A percentile compares a stretch with the other conserved stretches of the same genome.
These are phyloP conservation scores for Cottoperca gobio DNA, from an alignment of 2,797 vertebrate genomes.

Conservation along the genomic window DNA sequence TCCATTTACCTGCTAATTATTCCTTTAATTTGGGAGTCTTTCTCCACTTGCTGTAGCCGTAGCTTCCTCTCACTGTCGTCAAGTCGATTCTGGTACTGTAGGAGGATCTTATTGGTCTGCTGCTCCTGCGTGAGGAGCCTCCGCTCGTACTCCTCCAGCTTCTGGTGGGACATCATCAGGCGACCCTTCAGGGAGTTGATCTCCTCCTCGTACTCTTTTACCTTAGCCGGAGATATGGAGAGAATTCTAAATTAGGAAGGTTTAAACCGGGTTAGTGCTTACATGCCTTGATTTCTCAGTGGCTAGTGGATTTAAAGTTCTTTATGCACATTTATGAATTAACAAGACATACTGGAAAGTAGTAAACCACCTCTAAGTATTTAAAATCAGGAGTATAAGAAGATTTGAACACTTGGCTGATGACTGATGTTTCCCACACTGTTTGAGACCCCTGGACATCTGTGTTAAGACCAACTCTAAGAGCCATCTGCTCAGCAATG, in stretches of 20 bases:
- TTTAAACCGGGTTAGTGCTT: neutral
- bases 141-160: constrained; percentile 97
- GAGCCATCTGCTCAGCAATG: constrained; percentile 65
- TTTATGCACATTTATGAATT: neutral
- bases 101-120: constrained; percentile 95
- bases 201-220: constrained; percentile 97
- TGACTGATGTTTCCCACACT: constrained; percentile 39
- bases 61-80: constrained; percentile 95
- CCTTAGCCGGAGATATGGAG: constrained; percentile 77
- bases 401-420: constrained; percentile 17
- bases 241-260: neutral
- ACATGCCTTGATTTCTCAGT: neutral
- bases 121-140: constrained; percentile 94
- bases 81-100: constrained; percentile 96
- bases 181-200: constrained; percentile 96
- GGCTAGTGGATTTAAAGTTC: neutral
- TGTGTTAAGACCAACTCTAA: constrained; percentile 22
- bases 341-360: constrained; percentile 3
- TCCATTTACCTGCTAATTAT: constrained; percentile 96
- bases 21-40: constrained; percentile 98
- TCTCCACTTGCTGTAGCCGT: constrained; percentile 93
- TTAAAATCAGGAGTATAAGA: constrained; percentile 4
- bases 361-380: neutral
- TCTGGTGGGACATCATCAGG: constrained; percentile 95
- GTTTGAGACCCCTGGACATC: constrained; percentile 23